phyloP scores from a whole-genome alignment of 2,888 invertebrate species.

The Odontomyia ornata region DNA sequence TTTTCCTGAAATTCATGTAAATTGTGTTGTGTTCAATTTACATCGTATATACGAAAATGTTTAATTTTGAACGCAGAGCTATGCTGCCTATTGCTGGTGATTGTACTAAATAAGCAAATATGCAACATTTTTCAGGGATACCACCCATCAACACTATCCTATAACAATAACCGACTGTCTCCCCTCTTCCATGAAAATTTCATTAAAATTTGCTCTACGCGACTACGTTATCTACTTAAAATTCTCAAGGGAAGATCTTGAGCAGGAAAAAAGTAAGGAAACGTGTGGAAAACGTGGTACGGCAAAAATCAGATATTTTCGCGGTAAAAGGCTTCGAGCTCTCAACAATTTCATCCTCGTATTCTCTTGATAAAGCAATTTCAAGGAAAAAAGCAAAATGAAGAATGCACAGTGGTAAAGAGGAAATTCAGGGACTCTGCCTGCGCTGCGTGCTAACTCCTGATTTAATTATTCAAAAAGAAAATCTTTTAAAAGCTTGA shows the following conservation, averaged over 20 bases:
- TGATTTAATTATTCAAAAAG: slow-evolving; percentile 41
- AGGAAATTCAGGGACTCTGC: background rate
- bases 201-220: background rate
- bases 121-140: background rate
- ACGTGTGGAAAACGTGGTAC: background rate
- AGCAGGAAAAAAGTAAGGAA: background rate
- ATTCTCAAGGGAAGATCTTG: background rate
- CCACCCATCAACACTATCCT: background rate
- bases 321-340: background rate
- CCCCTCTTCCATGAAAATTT: slow-evolving; percentile 4
- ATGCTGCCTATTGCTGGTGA: background rate
- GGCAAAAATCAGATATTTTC: slow-evolving; percentile 7
- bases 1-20: background rate
- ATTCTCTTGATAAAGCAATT: background rate
- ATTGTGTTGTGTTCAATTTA: slow-evolving; percentile 2
- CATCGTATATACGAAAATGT: background rate
- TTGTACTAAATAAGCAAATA: background rate
- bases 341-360: background rate
- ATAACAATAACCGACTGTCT: background rate
- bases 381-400: background rate
- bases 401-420: background rate
- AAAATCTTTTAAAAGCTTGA: slow-evolving; percentile 34
- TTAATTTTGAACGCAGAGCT: background rate
- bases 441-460: background rate
- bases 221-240: background rate